Evolutionary conservation across 2,797 vertebrate genomes (phyloP).

Genomic region (Zenarchopterus dispar): DNA sequence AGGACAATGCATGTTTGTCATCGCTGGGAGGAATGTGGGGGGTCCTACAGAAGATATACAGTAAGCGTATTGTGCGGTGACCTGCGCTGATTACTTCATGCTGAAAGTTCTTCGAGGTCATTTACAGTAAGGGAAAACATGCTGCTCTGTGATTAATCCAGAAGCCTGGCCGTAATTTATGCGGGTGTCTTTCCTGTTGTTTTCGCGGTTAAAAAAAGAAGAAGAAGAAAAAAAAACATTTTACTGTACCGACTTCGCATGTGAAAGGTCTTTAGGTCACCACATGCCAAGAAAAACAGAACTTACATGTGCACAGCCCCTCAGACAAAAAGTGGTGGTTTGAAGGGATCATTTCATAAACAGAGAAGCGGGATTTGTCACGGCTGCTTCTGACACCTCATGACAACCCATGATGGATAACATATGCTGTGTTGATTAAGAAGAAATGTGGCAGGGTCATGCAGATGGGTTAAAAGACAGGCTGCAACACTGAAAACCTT

Average conservation of each 20-base stretch:
- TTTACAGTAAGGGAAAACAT: constrained; percentile 27
- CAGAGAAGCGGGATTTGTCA: constrained; percentile 61
- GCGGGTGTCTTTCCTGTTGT: constrained; percentile 28
- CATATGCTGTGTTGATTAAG: constrained; percentile 60
- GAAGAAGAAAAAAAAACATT: constrained; percentile 16
- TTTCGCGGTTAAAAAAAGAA: constrained; percentile 19
- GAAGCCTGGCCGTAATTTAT: constrained; percentile 29
- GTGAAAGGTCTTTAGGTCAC: constrained; percentile 14
- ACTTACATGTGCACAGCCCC: too few relatives aligned
- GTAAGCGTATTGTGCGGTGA: constrained; percentile 51
- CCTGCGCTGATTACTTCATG: constrained; percentile 34
- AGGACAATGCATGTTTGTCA: constrained; percentile 70
- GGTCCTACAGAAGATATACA: constrained; percentile 49
- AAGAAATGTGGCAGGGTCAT: constrained; percentile 41
- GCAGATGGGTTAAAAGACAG: constrained; percentile 41
- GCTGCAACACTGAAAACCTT: constrained; percentile 40
- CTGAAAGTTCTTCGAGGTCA: constrained; percentile 46
- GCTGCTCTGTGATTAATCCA: constrained; percentile 45
- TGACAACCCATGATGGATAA: constrained; percentile 68
- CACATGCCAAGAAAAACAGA: too few relatives aligned
- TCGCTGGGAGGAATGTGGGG: constrained; percentile 31
- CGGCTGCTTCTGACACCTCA: constrained; percentile 54
- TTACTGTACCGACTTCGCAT: constrained; percentile 31
- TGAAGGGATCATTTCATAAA: constrained; percentile 58
- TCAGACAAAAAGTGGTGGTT: constrained; percentile 25